phyloP scores from a whole-genome alignment of 1,140 invertebrate species.

The Drosophila funebris region DNA sequence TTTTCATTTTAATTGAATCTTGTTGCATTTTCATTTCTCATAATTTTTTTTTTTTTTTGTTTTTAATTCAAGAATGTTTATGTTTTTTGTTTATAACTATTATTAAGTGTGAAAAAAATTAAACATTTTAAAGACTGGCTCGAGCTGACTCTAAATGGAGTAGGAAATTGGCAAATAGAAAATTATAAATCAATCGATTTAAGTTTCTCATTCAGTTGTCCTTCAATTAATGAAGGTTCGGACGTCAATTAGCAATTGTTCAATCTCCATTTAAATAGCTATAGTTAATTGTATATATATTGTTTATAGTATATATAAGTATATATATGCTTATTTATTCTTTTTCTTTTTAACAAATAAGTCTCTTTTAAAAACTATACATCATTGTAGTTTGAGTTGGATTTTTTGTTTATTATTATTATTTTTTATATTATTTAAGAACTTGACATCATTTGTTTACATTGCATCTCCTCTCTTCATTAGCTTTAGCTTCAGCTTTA shows the following conservation, averaged over 20 bases:
- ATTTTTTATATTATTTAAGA: constrained; percentile 19
- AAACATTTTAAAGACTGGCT: constrained; percentile 20
- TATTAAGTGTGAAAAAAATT: constrained; percentile 25
- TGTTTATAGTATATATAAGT: constrained; percentile 17
- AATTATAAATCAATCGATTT: not conserved
- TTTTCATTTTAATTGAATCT: constrained; percentile 37
- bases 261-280: constrained; percentile 37
- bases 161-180: constrained; percentile 4
- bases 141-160: constrained; percentile 25
- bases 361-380: constrained; percentile 48
- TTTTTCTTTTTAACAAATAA: constrained; percentile 41
- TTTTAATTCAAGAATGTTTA: constrained; percentile 19
- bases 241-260: constrained; percentile 40
- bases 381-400: constrained; percentile 27
- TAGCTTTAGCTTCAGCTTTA: too few species aligned
- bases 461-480: not conserved
- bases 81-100: constrained; percentile 21
- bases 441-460: constrained; percentile 13
- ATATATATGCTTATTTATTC: constrained; percentile 46
- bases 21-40: constrained; percentile 18
- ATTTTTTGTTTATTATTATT: constrained; percentile 18
- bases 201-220: not conserved
- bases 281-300: constrained; percentile 34
- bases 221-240: constrained; percentile 1
- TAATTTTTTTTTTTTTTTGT: constrained; percentile 2